Base-by-base conservation (phyloP, 1,140 invertebrate genomes). In the Chrysomallon squamiferum region DNA sequence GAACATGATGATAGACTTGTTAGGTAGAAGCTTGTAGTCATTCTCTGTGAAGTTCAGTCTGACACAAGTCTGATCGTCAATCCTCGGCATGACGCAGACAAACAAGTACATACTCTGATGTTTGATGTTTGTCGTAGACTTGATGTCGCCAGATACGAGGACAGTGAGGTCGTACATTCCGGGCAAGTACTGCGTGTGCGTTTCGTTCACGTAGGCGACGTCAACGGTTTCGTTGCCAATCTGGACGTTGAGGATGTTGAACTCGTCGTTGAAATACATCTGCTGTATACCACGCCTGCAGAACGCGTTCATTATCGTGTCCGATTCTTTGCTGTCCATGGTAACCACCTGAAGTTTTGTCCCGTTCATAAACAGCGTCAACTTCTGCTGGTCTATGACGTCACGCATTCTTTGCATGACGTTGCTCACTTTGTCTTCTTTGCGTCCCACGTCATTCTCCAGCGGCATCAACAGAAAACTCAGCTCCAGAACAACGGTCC, bases 41-140 rank as follows among this genome's bases (percentile, higher is more conserved):
- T 80, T 75, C 3, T 67, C 64, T 3, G 77, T 71, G 4, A 88
- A 66, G 13, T 85, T 73, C 32, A 88, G 83, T 69, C 84, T 83
- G 2, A 80, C 79, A 68, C 70, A 83, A 52, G 71, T 78, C 68
- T 58, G 73, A 38, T 73, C 50, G 27, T 47, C 72, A 38, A 79
- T 80, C 47, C 73, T 73, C 9, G 75, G 76, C 72, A 73, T 75
- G 25, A 78, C 59, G 60, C 74, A 80, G 7, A 78, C 71, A 52
- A 78, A 76, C 3, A 75, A 76, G 38, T 66, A 76, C 20, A 68
- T 59, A 13, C 47, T 64, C 11, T 59, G 32, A 20, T 66, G 63
- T 1, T 62, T 66, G 18, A 70, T 45, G 13, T 74, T 66, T 15
- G 68, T 62, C 25, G 66, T 58, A 32, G 68, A 62, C 6, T 64